phyloP scores from a whole-genome alignment of 2,888 invertebrate genomes.

The Eristalis arbustorum region DNA sequence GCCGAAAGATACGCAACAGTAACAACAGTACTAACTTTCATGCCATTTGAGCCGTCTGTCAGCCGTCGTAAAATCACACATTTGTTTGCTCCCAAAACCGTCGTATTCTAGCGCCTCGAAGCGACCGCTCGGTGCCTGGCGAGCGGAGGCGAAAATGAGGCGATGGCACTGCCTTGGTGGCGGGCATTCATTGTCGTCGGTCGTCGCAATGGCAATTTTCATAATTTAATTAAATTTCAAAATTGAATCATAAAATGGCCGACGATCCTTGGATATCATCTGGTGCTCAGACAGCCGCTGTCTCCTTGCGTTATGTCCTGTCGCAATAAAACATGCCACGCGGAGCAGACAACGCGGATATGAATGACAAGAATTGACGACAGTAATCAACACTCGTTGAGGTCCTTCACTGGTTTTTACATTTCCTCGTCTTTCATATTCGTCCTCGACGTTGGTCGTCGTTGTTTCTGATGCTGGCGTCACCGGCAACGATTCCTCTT shows the following conservation, averaged over 20 bases:
- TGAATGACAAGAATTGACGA: slow-evolving; percentile 18
- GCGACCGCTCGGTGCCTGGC: background rate
- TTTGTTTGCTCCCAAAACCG: background rate
- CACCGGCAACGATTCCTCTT: no score
- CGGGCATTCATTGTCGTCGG: background rate
- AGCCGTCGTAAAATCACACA: slow-evolving; percentile 29
- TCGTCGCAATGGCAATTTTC: slow-evolving; percentile 15
- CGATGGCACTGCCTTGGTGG: background rate
- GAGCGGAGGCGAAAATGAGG: background rate
- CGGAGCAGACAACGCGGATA: slow-evolving; percentile 24
- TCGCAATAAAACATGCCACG: slow-evolving; percentile 21
- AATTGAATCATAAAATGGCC: slow-evolving; percentile 34
- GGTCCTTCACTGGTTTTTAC: slow-evolving; percentile 9
- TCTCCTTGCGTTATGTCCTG: slow-evolving; percentile 5
- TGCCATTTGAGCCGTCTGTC: slow-evolving; percentile 34
- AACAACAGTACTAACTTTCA: slow-evolving; percentile 24
- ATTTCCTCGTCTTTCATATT: background rate
- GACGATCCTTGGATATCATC: background rate
- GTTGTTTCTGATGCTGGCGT: background rate
- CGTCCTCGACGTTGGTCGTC: background rate
- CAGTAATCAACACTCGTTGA: slow-evolving; percentile 36
- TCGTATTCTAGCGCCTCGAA: background rate
- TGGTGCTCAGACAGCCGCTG: background rate
- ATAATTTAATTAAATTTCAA: slow-evolving; percentile 51
- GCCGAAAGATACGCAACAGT: slow-evolving; percentile 13